Conservation (phyloP, 2,113 vertebrate species). For the Chaetura pelagica region DNA sequence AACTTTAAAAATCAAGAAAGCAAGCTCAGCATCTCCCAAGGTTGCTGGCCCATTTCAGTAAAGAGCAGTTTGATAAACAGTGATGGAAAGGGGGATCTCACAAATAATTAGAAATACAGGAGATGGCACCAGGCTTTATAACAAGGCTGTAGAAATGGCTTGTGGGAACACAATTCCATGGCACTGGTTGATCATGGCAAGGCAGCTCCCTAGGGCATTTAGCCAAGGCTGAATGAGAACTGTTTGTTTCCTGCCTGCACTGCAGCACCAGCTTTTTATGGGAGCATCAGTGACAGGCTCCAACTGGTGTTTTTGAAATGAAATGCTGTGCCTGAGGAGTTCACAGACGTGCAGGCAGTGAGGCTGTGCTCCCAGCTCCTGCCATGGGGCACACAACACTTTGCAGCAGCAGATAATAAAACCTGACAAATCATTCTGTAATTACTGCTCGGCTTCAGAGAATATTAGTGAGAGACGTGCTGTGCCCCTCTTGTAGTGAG, state of each 20-base stretch:
- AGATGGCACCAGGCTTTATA: not conserved
- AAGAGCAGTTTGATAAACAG: not conserved
- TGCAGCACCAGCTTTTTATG: conserved; percentile 48
- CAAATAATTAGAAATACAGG: conserved; percentile 43
- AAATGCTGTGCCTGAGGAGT: conserved; percentile 52
- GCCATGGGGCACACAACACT: conserved; percentile 13
- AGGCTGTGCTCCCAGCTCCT: conserved; percentile 18
- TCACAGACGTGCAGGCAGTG: conserved; percentile 55
- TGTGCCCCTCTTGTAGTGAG: not conserved
- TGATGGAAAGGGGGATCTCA: not conserved
- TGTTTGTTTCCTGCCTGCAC: conserved; percentile 68
- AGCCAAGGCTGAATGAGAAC: conserved; percentile 45
- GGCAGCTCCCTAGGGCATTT: conserved; percentile 3
- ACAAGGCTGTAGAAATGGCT: conserved; percentile 17
- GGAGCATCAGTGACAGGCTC: conserved; percentile 26
- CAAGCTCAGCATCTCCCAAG: not conserved
- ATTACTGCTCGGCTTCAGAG: not conserved
- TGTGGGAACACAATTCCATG: conserved; percentile 17
- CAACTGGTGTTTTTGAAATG: conserved; percentile 63
- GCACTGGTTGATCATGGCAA: conserved; percentile 46
- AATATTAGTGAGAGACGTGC: not conserved
- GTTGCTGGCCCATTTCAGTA: not conserved
- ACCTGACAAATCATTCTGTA: conserved; percentile 45
- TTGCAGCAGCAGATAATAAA: conserved; percentile 36
- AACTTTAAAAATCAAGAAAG: not conserved